Conservation (phyloP, 2,113 vertebrate genomes). For the Polypterus senegalus region DNA sequence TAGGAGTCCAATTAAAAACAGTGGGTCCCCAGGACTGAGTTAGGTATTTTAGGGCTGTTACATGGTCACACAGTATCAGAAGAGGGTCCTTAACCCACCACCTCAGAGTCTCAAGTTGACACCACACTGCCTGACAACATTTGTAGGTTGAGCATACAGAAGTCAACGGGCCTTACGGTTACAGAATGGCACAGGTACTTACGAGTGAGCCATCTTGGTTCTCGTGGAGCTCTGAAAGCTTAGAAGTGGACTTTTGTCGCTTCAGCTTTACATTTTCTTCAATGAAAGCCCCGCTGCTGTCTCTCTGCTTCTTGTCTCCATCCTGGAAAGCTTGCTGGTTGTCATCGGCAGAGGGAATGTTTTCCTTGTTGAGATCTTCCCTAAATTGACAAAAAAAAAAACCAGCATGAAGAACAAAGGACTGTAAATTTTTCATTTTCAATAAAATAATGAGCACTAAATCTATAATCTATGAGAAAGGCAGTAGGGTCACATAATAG, state of each 20-base stretch:
- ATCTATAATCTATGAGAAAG: slow-evolving; percentile 12
- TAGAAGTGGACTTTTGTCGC: slow-evolving; percentile 61
- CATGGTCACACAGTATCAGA: no score
- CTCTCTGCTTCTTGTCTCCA: slow-evolving; percentile 38
- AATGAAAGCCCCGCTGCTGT: slow-evolving; percentile 35
- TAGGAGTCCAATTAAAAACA: no score
- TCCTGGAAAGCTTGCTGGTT: slow-evolving; percentile 45
- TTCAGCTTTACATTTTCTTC: slow-evolving; percentile 55
- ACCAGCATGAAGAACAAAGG: background rate
- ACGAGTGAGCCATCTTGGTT: slow-evolving; percentile 63
- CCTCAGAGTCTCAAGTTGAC: no score
- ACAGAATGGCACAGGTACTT: slow-evolving; percentile 37
- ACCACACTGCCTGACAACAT: no score
- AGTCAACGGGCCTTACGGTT: no score
- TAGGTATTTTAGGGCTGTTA: no score
- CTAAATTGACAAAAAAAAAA: slow-evolving; percentile 29
- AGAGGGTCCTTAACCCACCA: no score
- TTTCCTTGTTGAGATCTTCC: slow-evolving; percentile 75
- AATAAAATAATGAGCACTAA: background rate
- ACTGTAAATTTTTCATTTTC: no score
- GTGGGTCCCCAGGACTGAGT: no score
- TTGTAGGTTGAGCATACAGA: no score
- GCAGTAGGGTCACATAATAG: slow-evolving; percentile 7
- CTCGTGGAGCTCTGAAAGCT: slow-evolving; percentile 51
- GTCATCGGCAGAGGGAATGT: slow-evolving; percentile 61